Evolutionary conservation across 2,888 invertebrate species (phyloP), one percentile per base, ranked within the genome.

Genomic region (Aleiodes leptofemur): DNA sequence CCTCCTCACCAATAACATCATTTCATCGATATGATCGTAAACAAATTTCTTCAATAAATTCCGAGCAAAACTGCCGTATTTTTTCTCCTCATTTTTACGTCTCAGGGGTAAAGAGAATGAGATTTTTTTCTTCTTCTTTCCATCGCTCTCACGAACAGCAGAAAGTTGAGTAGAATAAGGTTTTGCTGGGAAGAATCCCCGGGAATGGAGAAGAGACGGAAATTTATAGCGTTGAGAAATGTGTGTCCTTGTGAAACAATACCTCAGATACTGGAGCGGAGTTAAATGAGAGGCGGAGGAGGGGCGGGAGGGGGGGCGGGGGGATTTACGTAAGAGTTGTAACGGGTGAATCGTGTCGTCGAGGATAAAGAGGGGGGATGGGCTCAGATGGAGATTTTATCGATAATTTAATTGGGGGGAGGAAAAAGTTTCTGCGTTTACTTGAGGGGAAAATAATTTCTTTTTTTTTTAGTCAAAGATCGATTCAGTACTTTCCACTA

Each of bases 201-300:
- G 48, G 34, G 31, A 55, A 76, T 72, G 71, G 77, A 66, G 74
- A 55, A 69, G 71, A 78, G 76, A 79, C 77, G 74, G 73, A 79
- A 81, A 82, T 83, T 81, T 83, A 83, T 83, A 77, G 78, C 73
- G 68, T 79, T 77, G 78, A 79, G 77, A 83, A 79, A 83, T 83
- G 81, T 83, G 81, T 83, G 23, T 23, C 80, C 80, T 79, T 77
- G 55, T 80, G 82, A 79, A 78, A 82, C 83, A 82, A 83, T 83
- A 83, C 81, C 73, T 73, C 75, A 23, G 53, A 68, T 31, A 64
- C 73, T 43, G 50, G 13, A 23, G 34, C n/a, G 55, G 53, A 38
- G 53, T n/a, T 57, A 71, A 68, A 76, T 74, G 48, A 71, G 29
- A 23, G 23, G 23, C 23, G 23, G 57, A 59, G 31, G 48, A 55